Conservation (phyloP, 2,888 invertebrate genomes). For the Ceraclea dissimilis region DNA sequence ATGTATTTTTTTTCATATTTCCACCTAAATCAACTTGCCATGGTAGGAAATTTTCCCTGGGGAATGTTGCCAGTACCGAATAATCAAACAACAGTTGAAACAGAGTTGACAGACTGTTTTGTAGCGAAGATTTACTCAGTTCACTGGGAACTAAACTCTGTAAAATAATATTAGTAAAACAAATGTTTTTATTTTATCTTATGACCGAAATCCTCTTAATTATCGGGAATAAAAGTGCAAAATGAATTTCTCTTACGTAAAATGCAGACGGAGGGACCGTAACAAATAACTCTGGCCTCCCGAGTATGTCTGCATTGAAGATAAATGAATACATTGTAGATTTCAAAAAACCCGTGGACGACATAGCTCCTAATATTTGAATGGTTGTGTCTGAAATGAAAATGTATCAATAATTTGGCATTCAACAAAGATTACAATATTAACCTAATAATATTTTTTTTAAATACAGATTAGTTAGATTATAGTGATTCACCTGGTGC, state of each 20-base stretch:
- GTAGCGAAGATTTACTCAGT: too few species aligned
- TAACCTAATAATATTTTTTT: too few species aligned
- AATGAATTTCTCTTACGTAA: constrained; percentile 45
- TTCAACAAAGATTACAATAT: too few species aligned
- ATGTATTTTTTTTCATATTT: not conserved
- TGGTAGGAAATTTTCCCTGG: constrained; percentile 60
- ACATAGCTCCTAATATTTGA: constrained; percentile 53
- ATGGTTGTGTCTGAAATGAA: constrained; percentile 45
- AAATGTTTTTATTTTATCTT: too few species aligned
- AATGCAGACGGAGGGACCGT: constrained; percentile 54
- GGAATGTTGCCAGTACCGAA: constrained; percentile 52
- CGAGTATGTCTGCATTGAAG: constrained; percentile 51
- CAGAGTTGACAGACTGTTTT: constrained; percentile 30
- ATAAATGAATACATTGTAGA: constrained; percentile 54
- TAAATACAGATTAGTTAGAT: too few species aligned
- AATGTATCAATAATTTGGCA: not conserved
- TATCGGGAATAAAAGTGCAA: not conserved
- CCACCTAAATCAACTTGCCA: constrained; percentile 37
- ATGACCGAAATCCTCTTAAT: too few species aligned
- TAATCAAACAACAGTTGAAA: constrained; percentile 63
- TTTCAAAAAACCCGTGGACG: constrained; percentile 51
- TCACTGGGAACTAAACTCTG: too few species aligned
- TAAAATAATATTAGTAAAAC: too few species aligned
- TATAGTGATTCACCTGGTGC: too few species aligned
- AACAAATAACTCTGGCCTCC: constrained; percentile 56